Conservation (phyloP, 1,140 invertebrate species). For the Apolygus lucorum region DNA sequence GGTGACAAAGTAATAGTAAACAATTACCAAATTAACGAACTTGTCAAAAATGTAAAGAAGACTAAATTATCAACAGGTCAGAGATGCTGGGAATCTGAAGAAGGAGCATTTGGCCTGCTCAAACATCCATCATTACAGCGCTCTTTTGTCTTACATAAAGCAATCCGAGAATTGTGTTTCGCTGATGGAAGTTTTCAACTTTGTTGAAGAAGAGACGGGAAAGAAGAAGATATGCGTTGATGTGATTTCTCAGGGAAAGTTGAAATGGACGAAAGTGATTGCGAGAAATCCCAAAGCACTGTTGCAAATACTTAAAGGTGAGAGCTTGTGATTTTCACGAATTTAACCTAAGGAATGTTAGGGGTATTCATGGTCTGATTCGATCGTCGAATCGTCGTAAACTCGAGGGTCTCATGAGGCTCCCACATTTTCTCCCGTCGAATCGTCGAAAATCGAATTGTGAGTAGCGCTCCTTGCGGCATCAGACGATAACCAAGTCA, state of each 20-base stretch:
- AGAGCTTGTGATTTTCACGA: too few species aligned
- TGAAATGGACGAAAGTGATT: conserved; percentile 32
- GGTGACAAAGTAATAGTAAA: too few species aligned
- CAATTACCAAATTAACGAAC: too few species aligned
- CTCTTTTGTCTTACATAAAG: conserved; percentile 22
- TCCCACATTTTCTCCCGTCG: too few species aligned
- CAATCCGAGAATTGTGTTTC: conserved; percentile 21
- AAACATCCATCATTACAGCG: conserved; percentile 29
- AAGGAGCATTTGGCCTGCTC: conserved; percentile 28
- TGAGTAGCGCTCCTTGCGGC: too few species aligned
- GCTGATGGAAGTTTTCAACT: conserved; percentile 27
- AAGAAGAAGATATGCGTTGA: conserved; percentile 29
- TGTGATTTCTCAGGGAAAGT: conserved; percentile 26
- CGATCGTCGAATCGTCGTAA: too few species aligned
- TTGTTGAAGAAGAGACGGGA: conserved; percentile 7
- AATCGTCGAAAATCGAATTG: too few species aligned
- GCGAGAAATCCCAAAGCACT: conserved; percentile 32
- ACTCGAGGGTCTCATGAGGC: too few species aligned
- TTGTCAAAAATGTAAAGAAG: too few species aligned
- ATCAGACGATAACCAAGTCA: too few species aligned
- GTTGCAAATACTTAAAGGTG: conserved; percentile 25
- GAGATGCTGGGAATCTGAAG: conserved; percentile 15
- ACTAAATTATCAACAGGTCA: conserved; percentile 11
- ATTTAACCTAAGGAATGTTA: too few species aligned
- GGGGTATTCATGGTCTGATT: too few species aligned